Conservation (phyloP, 2,888 invertebrate species). For the Cryptocephalus primarius region DNA sequence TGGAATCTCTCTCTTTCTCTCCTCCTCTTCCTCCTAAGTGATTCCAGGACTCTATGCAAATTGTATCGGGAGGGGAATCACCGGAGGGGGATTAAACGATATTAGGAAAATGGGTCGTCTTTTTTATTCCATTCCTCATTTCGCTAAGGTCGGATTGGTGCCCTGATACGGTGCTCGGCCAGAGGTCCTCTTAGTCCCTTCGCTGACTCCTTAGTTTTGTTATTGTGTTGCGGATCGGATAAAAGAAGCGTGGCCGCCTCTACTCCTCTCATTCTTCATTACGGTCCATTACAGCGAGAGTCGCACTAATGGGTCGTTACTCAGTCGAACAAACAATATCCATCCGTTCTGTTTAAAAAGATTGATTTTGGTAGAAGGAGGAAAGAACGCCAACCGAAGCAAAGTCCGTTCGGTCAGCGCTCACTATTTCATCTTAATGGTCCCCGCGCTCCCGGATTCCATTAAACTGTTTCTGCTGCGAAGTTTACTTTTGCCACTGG, state of each 20-base stretch:
- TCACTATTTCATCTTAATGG: conserved; percentile 48
- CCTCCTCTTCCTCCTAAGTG: not conserved
- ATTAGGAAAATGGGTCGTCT: too few relatives aligned
- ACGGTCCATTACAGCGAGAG: conserved; percentile 31
- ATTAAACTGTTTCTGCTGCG: conserved; percentile 45
- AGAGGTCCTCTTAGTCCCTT: too few relatives aligned
- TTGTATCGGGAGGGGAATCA: not conserved
- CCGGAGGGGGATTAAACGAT: too few relatives aligned
- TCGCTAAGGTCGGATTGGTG: too few relatives aligned
- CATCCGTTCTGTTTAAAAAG: conserved; percentile 34
- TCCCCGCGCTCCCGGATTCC: conserved; percentile 45
- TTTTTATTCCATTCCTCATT: too few relatives aligned
- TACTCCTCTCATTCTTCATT: conserved; percentile 12
- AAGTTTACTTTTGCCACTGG: conserved; percentile 40
- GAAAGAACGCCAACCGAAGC: conserved; percentile 6
- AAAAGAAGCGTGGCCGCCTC: too few relatives aligned
- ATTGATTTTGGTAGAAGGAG: conserved; percentile 24
- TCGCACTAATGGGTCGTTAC: conserved; percentile 27
- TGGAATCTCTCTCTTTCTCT: not conserved
- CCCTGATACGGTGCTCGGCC: too few relatives aligned
- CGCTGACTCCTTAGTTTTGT: too few relatives aligned
- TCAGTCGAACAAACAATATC: conserved; percentile 28
- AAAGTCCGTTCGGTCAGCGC: conserved; percentile 24
- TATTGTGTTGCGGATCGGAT: too few relatives aligned
- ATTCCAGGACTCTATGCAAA: conserved; percentile 1